These are phyloP conservation scores for Strigamia maritima DNA, from an alignment of 2,888 invertebrate species.

Conservation along the genomic window DNA sequence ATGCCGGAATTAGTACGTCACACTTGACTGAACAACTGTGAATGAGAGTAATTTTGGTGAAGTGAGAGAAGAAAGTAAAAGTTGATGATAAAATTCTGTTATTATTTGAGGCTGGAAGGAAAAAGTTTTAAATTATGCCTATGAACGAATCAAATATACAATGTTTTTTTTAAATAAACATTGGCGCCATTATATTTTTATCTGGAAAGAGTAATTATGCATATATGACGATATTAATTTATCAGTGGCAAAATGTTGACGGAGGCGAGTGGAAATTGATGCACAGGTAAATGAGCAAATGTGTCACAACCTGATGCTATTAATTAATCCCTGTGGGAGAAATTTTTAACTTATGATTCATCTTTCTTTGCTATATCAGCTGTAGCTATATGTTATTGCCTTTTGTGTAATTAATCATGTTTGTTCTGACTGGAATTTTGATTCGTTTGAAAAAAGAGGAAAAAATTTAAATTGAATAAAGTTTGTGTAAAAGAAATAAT, in stretches of 20 bases:
- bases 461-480: neutral
- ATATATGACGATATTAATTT: neutral
- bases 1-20: neutral
- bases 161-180: no score
- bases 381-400: neutral
- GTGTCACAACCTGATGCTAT: slow-evolving; percentile 4
- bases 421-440: neutral
- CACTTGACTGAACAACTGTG: neutral
- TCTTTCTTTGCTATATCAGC: neutral
- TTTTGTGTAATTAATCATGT: neutral
- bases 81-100: neutral
- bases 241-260: neutral
- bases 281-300: slow-evolving; percentile 4
- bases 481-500: neutral
- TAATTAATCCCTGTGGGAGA: slow-evolving; percentile 4
- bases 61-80: neutral
- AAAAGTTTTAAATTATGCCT: no score
- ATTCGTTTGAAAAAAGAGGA: neutral
- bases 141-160: no score
- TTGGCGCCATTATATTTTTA: neutral
- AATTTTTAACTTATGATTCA: neutral
- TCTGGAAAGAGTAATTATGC: neutral
- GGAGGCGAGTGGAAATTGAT: neutral
- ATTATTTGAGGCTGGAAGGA: no score
- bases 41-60: neutral